Evolutionary conservation across 2,113 vertebrate species (phyloP).

Genomic region (Corynorhinus townsendii): DNA sequence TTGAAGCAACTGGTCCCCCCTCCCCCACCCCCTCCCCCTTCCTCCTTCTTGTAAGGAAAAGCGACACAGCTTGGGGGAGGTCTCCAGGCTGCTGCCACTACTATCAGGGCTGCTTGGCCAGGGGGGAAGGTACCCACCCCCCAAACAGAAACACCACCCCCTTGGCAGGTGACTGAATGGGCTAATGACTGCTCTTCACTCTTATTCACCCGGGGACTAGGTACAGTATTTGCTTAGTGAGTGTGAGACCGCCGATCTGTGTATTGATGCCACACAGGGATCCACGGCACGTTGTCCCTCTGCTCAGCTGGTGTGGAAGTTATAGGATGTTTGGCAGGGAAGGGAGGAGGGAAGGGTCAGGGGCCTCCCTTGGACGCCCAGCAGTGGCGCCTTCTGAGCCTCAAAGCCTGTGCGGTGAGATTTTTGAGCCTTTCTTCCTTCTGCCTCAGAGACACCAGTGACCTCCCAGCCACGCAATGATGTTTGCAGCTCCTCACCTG

Average conservation of each 20-base stretch:
- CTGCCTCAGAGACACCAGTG: neutral
- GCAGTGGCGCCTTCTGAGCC: fast-evolving
- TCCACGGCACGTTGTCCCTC: conserved; percentile 12
- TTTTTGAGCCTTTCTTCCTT: neutral
- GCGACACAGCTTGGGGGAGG: conserved; percentile 48
- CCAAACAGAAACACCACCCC: conserved; percentile 29
- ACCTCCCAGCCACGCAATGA: neutral
- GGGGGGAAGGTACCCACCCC: conserved; percentile 19
- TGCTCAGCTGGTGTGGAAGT: conserved; percentile 45
- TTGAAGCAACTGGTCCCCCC: conserved; percentile 71
- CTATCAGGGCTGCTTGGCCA: conserved; percentile 58
- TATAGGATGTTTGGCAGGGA: neutral
- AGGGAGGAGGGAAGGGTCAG: neutral
- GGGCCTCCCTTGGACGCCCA: neutral
- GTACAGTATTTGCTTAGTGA: conserved; percentile 62
- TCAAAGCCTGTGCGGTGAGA: neutral
- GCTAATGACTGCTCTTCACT: conserved; percentile 31
- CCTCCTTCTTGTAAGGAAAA: conserved; percentile 62
- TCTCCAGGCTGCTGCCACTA: conserved; percentile 16
- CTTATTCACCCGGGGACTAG: conserved; percentile 65
- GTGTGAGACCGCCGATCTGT: conserved; percentile 58
- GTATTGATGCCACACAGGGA: conserved; percentile 41
- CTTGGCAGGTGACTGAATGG: conserved; percentile 59
- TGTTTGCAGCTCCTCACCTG: neutral
- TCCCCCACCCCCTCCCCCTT: neutral